Base-by-base conservation (phyloP, 2,888 invertebrate genomes). In the Xylota sylvarum region DNA sequence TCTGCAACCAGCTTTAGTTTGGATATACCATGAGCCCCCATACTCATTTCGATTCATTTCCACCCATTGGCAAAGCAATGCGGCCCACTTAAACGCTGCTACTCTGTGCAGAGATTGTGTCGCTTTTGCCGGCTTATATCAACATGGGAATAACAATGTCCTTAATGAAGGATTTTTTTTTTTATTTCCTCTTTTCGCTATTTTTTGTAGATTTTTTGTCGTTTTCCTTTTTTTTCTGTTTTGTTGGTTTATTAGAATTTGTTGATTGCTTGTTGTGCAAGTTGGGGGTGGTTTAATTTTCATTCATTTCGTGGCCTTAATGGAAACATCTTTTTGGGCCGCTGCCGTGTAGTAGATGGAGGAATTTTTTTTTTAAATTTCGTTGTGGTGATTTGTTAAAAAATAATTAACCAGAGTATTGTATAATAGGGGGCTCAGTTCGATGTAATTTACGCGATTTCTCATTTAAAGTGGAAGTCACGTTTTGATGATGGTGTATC, bases 71-170 rank as follows among this genome's bases (percentile, higher is more conserved):
- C n/a, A n/a, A 7, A 19, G 19, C 52, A n/a, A n/a, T 74, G 64
- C 79, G 73, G 56, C 79, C 79, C 58, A 43, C 73, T 84, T 84
- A 74, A 84, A 69, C 56, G 80, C 74, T 84, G 74, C 64, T 64
- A 70, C 67, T 60, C 37, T 19, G 64, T 52, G 46, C 37, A 65
- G 65, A 79, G 79, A 85, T 76, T 80, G 80, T 85, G 81, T 85
- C 76, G 65, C 83, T 78, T 65, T 78, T 83, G 67, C 78, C 67
- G 78, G 73, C 84, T 85, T 85, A 60, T 85, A 81, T 76, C 81
- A 81, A 76, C 85, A 81, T 81, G 85, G 81, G 85, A 85, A 76
- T 81, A 76, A 85, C 85, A 85, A 85, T 85, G 85, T 81, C 81
- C 85, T 85, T 85, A 85, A 85, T 85, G 85, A 84, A 84, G 79